A percentile compares a stretch with the other conserved stretches of the same genome.
These are phyloP conservation scores for Pseudoips prasinana DNA, from an alignment of 2,888 invertebrate species.

Conservation along the genomic window DNA sequence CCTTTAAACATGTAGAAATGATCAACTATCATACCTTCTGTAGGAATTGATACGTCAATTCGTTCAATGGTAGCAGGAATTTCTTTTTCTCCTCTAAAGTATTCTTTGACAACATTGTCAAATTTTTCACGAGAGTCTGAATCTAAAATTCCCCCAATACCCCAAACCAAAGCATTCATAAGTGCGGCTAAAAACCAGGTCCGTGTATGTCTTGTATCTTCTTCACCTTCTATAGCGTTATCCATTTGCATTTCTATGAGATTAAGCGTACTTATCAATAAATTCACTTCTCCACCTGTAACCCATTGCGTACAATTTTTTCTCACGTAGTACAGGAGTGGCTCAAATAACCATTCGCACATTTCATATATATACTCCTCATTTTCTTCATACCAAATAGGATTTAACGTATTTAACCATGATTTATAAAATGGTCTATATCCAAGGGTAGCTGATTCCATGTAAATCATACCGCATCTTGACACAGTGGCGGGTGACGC, in stretches of 20 bases:
- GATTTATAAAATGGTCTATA: constrained; percentile 91
- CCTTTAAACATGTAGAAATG: constrained; percentile 90
- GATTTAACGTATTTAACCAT: constrained; percentile 87
- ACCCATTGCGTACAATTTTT: constrained; percentile 85
- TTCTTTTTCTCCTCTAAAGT: constrained; percentile 69
- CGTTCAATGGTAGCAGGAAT: constrained; percentile 80
- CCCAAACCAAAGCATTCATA: constrained; percentile 90
- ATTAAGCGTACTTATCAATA: constrained; percentile 86
- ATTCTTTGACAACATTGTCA: constrained; percentile 83
- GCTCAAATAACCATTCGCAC: constrained; percentile 91
- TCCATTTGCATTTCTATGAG: constrained; percentile 90
- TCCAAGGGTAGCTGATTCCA: constrained; percentile 92
- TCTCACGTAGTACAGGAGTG: constrained; percentile 86
- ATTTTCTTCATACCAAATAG: constrained; percentile 84
- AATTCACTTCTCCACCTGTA: constrained; percentile 87
- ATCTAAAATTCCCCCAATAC: constrained; percentile 91
- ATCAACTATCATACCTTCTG: constrained; percentile 90
- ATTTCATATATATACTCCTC: constrained; percentile 82
- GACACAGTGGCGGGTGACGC: constrained; percentile 94
- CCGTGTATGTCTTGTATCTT: constrained; percentile 85
- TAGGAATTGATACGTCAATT: constrained; percentile 88
- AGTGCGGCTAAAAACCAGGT: constrained; percentile 90
- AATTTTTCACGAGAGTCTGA: constrained; percentile 85
- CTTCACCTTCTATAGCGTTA: constrained; percentile 86
- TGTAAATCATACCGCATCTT: constrained; percentile 94